Evolutionary conservation across 2,113 vertebrate genomes (phyloP).

Genomic region (Drymodes brunneopygia): DNA sequence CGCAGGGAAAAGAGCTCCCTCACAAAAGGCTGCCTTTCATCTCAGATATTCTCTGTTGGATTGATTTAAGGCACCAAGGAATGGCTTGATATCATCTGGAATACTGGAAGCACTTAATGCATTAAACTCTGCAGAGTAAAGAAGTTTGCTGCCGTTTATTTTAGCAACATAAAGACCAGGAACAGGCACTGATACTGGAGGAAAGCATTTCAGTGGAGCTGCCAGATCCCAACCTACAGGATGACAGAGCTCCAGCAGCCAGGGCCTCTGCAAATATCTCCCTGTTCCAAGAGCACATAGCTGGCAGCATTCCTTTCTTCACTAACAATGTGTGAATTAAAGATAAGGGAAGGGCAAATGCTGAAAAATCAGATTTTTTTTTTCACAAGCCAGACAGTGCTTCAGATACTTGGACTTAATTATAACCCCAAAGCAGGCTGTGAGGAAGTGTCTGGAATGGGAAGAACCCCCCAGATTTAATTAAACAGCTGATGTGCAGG

Average conservation of each 20-base stretch:
- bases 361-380: constrained; percentile 50
- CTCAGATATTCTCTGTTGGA: neutral
- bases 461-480: neutral
- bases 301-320: constrained; percentile 63
- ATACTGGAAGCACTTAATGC: neutral
- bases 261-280: constrained; percentile 49
- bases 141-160: neutral
- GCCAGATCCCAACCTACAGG: constrained; percentile 22
- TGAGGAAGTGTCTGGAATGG: neutral
- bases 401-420: constrained; percentile 12
- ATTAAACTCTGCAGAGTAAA: neutral
- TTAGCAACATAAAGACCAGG: neutral
- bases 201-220: neutral
- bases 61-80: neutral
- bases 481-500: neutral
- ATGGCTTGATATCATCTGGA: neutral
- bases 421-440: neutral
- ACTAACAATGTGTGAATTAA: constrained; percentile 56
- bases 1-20: neutral
- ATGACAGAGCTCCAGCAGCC: constrained; percentile 19
- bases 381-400: constrained; percentile 33
- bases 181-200: neutral
- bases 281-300: constrained; percentile 49
- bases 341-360: constrained; percentile 50
- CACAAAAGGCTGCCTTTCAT: neutral